A percentile compares a stretch with the other conserved stretches of the same genome.
These are phyloP conservation scores for Autographa gamma DNA, from an alignment of 2,888 invertebrate genomes.

Conservation along the genomic window DNA sequence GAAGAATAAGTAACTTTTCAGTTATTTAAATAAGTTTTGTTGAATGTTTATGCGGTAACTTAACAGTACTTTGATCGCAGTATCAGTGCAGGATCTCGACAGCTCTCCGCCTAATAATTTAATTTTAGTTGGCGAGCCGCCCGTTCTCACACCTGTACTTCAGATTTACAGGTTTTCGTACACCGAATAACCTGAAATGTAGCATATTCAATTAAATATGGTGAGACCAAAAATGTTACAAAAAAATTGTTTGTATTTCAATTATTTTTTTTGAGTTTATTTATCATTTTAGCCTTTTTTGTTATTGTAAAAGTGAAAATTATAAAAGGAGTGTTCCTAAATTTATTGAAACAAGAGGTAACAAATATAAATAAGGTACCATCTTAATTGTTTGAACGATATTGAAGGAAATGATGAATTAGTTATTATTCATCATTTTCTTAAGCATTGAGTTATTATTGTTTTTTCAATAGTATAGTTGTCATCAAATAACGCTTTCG, in stretches of 20 bases:
- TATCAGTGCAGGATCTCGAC: conserved; percentile 49
- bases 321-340: too few relatives aligned
- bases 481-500: conserved; percentile 9
- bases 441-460: conserved; percentile 22
- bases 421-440: conserved; percentile 6
- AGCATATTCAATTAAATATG: background rate
- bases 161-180: conserved; percentile 34
- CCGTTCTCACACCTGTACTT: conserved; percentile 50
- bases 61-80: conserved; percentile 24
- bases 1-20: conserved; percentile 2
- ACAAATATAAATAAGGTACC: too few relatives aligned
- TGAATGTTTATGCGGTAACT: conserved; percentile 7
- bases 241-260: too few relatives aligned
- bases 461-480: conserved; percentile 33
- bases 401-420: background rate
- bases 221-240: too few relatives aligned
- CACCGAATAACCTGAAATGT: background rate
- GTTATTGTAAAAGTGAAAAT: too few relatives aligned
- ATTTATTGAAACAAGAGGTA: too few relatives aligned
- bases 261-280: too few relatives aligned
- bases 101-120: conserved; percentile 58
- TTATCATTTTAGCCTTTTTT: too few relatives aligned
- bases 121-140: conserved; percentile 61
- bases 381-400: too few relatives aligned
- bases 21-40: conserved; percentile 14